Base-by-base conservation (phyloP, 2,797 vertebrate genomes). In the Nannoperca obscura region DNA sequence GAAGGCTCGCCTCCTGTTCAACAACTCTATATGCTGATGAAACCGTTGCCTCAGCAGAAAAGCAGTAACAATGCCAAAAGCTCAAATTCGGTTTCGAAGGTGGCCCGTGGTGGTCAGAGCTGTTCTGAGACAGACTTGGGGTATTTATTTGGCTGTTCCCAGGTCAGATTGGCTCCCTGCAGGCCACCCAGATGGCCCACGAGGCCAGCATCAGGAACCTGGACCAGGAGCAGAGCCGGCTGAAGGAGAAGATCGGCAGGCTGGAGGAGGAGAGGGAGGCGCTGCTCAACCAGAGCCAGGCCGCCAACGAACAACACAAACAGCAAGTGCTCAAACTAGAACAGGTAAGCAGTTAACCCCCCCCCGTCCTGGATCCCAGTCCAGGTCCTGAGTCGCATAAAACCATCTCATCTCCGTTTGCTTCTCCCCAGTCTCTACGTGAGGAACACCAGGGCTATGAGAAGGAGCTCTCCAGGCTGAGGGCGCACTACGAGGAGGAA, bases 91-190 rank as follows among this genome's bases (percentile, higher is more conserved):
- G 5, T 15, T 49, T 68, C 44, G 27, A 30, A 22, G 0, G 14
- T 57, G n/a, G 3, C 38, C 19, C 20, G n/a, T 17, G 19, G 22
- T 32, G 2, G 7, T 49, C 20, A 1, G 24, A 15, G 9, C 13
- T 53, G 15, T 3, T 62, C 7, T 0, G 4, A 44, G 44, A 64
- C 47, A 14, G 20, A 8, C 44, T 19, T 57, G 22, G 38, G 12
- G 14, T 44, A 74, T 8, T 66, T 9, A n/a, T 65, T 63, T 22
- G 65, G 19, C 67, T 68, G 63, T 86, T 76, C 57, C 32, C 91
- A 99, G 98, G 98, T 95, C 98, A 99, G 88, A 99, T 99, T 38
- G 98, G 98, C 82, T 98, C 96, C 74, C 94, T 99, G 83, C 97
- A 99, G 94, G 98, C 98, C 83, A 97, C 97, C 61, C 97, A 99